phyloP scores from a whole-genome alignment of 2,797 vertebrate genomes.

The Aplochiton taeniatus region DNA sequence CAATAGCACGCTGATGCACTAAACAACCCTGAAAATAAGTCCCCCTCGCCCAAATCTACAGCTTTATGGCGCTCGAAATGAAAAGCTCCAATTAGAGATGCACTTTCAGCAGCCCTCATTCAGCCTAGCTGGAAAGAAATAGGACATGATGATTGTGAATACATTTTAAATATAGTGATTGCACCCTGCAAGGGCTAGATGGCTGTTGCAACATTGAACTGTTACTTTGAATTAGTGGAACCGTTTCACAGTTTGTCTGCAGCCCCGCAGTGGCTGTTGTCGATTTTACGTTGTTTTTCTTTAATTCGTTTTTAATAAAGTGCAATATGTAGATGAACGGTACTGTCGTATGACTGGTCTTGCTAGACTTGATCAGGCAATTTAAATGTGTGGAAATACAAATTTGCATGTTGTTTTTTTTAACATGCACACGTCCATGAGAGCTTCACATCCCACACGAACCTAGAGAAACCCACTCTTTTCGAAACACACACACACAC shows the following conservation, averaged over 20 bases:
- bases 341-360: constrained; percentile 21
- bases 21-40: constrained; percentile 11
- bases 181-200: constrained; percentile 37
- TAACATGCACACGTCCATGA: constrained; percentile 48
- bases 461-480: constrained; percentile 23
- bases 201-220: constrained; percentile 45
- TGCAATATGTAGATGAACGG: constrained; percentile 61
- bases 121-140: constrained; percentile 20
- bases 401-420: constrained; percentile 25
- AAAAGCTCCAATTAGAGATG: constrained; percentile 57
- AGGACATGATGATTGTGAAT: constrained; percentile 20
- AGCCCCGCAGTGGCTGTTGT: constrained; percentile 13
- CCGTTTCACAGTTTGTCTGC: constrained; percentile 6
- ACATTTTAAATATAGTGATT: constrained; percentile 20
- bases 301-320: constrained; percentile 45
- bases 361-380: constrained; percentile 27
- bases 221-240: constrained; percentile 34
- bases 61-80: constrained; percentile 20
- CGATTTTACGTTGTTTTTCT: neutral
- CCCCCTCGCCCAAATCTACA: constrained; percentile 15
- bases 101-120: constrained; percentile 60
- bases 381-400: constrained; percentile 25
- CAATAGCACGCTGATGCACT: constrained; percentile 6
- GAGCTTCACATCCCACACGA: constrained; percentile 52
- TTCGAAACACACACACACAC: constrained; percentile 13